Evolutionary conservation across 2,113 vertebrate genomes (phyloP).

Genomic region (Istiophorus platypterus): DNA sequence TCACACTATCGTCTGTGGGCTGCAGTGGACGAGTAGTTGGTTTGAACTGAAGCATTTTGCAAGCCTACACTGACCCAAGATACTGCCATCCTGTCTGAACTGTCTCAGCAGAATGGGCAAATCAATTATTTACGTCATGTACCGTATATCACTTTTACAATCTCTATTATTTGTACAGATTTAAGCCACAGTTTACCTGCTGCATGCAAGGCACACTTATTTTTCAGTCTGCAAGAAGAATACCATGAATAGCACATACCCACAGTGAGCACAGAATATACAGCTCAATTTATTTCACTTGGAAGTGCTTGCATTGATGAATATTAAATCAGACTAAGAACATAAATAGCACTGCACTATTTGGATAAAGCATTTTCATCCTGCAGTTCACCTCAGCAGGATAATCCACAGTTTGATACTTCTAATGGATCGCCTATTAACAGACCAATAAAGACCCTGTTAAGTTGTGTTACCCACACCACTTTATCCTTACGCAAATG

Average conservation of each 20-base stretch:
- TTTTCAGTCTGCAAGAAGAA: conserved; percentile 20
- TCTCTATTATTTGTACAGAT: conserved; percentile 7
- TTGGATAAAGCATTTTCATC: conserved; percentile 12
- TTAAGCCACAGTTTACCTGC: neutral
- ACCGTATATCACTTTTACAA: neutral
- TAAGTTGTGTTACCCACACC: conserved; percentile 8
- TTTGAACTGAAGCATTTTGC: conserved; percentile 6
- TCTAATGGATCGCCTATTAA: conserved; percentile 33
- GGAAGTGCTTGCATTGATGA: conserved; percentile 41
- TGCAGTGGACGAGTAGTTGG: neutral
- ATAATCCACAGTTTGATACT: conserved; percentile 25
- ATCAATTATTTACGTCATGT: conserved; percentile 10
- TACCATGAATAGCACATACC: conserved; percentile 24
- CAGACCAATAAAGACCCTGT: conserved; percentile 39
- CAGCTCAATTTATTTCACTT: conserved; percentile 27
- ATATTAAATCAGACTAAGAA: conserved; percentile 41
- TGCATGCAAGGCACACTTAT: neutral
- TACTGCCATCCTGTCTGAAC: neutral
- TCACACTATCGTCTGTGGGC: neutral
- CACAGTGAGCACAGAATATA: neutral
- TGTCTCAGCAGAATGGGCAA: conserved; percentile 4
- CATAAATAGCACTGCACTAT: neutral
- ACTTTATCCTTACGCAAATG: conserved; percentile 47
- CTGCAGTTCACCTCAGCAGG: conserved; percentile 2
- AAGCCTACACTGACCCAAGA: neutral